Conservation (phyloP, 1,140 invertebrate species). For the Brachionus asplanchnoidis region DNA sequence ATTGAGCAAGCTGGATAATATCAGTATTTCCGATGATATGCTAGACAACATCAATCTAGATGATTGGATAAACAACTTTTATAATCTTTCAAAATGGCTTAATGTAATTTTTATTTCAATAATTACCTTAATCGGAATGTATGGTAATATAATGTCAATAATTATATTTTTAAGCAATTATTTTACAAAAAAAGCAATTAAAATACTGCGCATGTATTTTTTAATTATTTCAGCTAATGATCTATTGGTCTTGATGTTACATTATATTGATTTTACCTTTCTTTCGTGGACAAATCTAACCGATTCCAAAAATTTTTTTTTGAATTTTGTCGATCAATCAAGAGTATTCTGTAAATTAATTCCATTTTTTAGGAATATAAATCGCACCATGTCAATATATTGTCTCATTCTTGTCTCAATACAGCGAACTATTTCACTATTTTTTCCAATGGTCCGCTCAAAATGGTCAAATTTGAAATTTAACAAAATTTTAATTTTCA, state of each 20-base stretch:
- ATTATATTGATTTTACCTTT: conserved; percentile 10
- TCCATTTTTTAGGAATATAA: background rate
- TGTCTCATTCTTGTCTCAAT: background rate
- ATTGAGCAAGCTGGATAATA: background rate
- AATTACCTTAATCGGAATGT: background rate
- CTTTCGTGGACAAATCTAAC: background rate
- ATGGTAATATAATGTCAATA: background rate
- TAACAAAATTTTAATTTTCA: background rate
- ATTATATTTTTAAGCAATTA: background rate
- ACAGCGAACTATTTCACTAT: background rate
- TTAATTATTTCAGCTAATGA: background rate
- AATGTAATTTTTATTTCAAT: conserved; percentile 2
- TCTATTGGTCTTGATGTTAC: background rate
- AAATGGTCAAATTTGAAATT: conserved; percentile 5
- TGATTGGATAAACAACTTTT: background rate
- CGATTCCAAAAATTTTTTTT: background rate
- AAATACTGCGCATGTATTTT: background rate
- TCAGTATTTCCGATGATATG: background rate
- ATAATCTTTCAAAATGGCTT: conserved; percentile 9
- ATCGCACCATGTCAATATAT: background rate
- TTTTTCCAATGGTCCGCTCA: background rate
- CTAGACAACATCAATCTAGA: background rate
- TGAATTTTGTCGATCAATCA: background rate
- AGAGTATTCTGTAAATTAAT: background rate
- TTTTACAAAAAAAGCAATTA: background rate